Evolutionary conservation across 2,113 vertebrate species (phyloP).

Genomic region (Stigmatopora argus): DNA sequence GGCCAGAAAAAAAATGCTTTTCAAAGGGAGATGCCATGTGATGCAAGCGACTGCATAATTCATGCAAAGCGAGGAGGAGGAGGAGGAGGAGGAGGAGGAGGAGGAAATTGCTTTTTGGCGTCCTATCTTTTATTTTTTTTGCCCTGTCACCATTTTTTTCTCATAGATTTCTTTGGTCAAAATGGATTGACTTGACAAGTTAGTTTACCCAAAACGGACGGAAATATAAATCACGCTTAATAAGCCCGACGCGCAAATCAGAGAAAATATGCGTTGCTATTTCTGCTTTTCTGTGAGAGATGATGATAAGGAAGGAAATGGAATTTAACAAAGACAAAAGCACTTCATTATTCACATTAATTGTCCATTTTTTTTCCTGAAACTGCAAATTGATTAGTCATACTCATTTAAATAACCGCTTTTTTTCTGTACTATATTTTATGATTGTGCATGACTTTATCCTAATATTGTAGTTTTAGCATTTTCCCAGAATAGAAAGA

Average conservation of each 20-base stretch:
- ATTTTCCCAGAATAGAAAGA: too few species aligned
- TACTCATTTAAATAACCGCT: too few species aligned
- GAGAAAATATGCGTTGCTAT: neutral
- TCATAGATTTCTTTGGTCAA: neutral
- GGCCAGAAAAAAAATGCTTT: conserved; percentile 3
- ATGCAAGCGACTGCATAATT: conserved; percentile 38
- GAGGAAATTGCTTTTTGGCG: conserved; percentile 21
- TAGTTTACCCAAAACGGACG: conserved; percentile 45
- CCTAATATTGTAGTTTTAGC: too few species aligned
- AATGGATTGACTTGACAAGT: conserved; percentile 31
- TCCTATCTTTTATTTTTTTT: conserved; percentile 6
- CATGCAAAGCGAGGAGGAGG: conserved; percentile 8
- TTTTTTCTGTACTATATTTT: too few species aligned
- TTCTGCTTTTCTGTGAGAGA: neutral
- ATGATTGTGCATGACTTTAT: too few species aligned
- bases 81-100: neutral
- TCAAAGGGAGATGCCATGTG: conserved; percentile 26
- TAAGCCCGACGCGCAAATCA: neutral
- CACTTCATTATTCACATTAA: too few species aligned
- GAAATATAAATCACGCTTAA: conserved; percentile 40
- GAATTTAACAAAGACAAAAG: neutral
- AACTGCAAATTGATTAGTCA: too few species aligned
- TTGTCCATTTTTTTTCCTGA: neutral
- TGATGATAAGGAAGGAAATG: neutral
- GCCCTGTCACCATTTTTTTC: conserved; percentile 15